Conservation (phyloP, 37 sponge, comb jelly and placozoan genomes). For the Spongilla lacustris region DNA sequence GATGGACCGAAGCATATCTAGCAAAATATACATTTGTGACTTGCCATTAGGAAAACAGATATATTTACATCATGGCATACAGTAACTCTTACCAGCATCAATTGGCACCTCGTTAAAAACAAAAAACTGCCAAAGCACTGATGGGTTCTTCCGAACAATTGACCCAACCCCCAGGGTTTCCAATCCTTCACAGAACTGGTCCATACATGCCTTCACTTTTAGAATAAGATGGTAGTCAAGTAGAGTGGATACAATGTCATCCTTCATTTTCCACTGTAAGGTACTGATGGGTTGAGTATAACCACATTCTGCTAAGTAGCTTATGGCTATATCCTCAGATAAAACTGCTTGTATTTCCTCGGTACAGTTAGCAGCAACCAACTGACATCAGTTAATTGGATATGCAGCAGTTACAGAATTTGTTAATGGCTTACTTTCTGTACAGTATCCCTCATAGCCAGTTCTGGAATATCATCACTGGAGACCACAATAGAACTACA, state of each 20-base stretch:
- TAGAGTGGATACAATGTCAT: background rate
- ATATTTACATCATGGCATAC: too few species aligned
- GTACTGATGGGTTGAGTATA: slow-evolving; percentile 14
- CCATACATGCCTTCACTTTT: slow-evolving; percentile 25
- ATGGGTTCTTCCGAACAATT: background rate
- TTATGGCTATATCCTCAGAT: background rate
- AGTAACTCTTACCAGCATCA: slow-evolving; percentile 3
- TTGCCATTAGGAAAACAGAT: too few species aligned
- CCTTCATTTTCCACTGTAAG: background rate
- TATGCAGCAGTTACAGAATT: background rate
- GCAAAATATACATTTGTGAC: too few species aligned
- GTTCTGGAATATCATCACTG: slow-evolving; percentile 15
- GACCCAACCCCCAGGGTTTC: slow-evolving; percentile 4
- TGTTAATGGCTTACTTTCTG: too few species aligned
- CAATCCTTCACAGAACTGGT: slow-evolving; percentile 25
- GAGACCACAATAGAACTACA: background rate
- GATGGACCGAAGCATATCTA: too few species aligned
- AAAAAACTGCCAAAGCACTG: slow-evolving; percentile 8
- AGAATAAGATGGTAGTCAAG: slow-evolving; percentile 25
- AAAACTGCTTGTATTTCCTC: slow-evolving; percentile 10
- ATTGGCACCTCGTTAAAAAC: background rate
- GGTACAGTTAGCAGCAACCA: slow-evolving; percentile 10
- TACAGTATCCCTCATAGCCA: background rate
- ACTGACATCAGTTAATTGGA: background rate
- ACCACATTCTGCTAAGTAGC: slow-evolving; percentile 4